Evolutionary conservation across 2,888 invertebrate genomes (phyloP).

Genomic region (Tipula lateralis): DNA sequence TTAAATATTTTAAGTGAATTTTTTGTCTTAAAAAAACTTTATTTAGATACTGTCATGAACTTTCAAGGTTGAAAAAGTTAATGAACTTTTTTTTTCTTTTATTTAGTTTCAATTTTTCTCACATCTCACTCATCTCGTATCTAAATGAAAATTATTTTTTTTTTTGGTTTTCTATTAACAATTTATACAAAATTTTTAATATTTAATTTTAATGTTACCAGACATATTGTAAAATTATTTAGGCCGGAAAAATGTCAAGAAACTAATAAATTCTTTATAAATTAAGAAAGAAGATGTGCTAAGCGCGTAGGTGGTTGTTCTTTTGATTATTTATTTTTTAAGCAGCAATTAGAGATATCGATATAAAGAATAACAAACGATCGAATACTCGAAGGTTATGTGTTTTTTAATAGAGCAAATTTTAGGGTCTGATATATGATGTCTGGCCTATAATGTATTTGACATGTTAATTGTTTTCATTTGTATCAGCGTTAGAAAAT

Average conservation of each 20-base stretch:
- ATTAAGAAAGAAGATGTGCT: not conserved
- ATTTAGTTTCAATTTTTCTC: not conserved
- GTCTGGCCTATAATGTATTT: not conserved
- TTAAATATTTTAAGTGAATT: not conserved
- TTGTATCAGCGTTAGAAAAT: not conserved
- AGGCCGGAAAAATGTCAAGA: not conserved
- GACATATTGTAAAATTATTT: not conserved
- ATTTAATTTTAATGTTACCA: not conserved
- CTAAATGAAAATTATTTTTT: not conserved
- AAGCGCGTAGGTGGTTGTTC: not conserved
- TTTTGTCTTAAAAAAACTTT: not conserved
- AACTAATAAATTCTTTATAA: not conserved
- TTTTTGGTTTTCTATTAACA: not conserved
- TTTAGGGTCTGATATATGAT: not conserved
- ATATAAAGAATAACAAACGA: not conserved
- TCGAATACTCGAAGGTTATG: not conserved
- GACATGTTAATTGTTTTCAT: not conserved
- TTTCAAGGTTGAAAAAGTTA: conserved; percentile 19
- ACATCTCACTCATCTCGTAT: not conserved
- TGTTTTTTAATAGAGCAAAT: not conserved
- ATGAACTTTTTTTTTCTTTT: not conserved
- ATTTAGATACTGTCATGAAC: not conserved
- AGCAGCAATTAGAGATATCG: no score
- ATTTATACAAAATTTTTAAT: not conserved
- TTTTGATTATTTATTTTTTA: not conserved